Evolutionary conservation across 2,888 invertebrate species (phyloP).

Genomic region (Erannis defoliaria): DNA sequence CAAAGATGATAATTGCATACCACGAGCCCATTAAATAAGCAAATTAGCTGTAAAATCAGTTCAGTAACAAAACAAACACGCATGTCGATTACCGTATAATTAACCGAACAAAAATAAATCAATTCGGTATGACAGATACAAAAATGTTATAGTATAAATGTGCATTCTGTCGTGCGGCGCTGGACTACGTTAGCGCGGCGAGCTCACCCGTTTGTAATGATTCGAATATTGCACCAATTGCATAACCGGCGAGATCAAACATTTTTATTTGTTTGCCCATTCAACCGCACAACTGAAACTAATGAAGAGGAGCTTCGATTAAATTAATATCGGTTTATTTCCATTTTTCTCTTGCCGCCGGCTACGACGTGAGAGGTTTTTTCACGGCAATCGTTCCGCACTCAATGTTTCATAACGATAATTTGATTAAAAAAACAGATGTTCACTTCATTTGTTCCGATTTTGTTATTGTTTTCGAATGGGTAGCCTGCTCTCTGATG

Average conservation of each 20-base stretch:
- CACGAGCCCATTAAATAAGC: conserved; percentile 28
- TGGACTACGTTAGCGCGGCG: conserved; percentile 42
- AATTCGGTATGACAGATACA: conserved; percentile 41
- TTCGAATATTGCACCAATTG: conserved; percentile 75
- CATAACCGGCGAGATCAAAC: conserved; percentile 80
- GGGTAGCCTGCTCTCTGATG: conserved; percentile 44
- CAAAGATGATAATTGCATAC: conserved; percentile 3
- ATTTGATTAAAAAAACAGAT: conserved; percentile 59
- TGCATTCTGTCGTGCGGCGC: conserved; percentile 39
- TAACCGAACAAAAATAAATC: conserved; percentile 44
- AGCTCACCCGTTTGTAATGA: conserved; percentile 68
- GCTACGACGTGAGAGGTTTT: conserved; percentile 61
- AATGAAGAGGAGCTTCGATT: conserved; percentile 84
- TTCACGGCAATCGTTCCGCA: conserved; percentile 54
- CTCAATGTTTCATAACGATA: conserved; percentile 63
- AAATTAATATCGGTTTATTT: conserved; percentile 80
- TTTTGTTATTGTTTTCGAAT: conserved; percentile 56
- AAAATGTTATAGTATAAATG: conserved; percentile 45
- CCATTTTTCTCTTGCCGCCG: conserved; percentile 63
- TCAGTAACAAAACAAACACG: conserved; percentile 30
- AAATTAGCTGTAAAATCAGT: conserved; percentile 35
- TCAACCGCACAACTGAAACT: conserved; percentile 81
- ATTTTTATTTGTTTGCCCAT: conserved; percentile 83
- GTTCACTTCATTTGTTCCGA: conserved; percentile 68
- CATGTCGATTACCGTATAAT: conserved; percentile 41